A percentile compares a stretch with the other conserved stretches of the same genome.
phyloP scores from a whole-genome alignment of 2,113 vertebrate genomes.

The Vicugna pacos region DNA sequence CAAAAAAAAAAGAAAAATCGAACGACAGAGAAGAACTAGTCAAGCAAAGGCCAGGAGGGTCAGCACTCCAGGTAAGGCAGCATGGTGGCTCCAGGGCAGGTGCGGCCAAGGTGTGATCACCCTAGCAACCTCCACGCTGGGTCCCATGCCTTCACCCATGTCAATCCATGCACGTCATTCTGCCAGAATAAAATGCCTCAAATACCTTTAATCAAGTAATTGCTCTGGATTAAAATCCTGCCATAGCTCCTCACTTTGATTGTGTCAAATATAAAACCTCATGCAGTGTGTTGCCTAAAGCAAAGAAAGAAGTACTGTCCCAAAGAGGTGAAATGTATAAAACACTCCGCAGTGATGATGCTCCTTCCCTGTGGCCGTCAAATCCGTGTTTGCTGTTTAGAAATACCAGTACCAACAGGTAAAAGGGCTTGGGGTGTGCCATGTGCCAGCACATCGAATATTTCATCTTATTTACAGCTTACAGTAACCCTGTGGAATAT shows the following conservation, averaged over 20 bases:
- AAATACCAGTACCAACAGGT: neutral
- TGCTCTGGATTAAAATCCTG: neutral
- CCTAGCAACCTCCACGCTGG: neutral
- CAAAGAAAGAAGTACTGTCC: neutral
- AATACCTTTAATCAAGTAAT: neutral
- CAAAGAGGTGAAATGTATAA: neutral
- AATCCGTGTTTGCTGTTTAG: neutral
- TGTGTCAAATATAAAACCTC: neutral
- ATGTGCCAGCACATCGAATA: fast-evolving
- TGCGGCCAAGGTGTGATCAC: fast-evolving
- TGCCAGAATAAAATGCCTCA: neutral
- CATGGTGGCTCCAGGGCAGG: fast-evolving
- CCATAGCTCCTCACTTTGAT: neutral
- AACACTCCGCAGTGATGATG: neutral
- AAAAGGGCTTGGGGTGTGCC: neutral
- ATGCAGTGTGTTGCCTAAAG: neutral
- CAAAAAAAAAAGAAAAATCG: neutral
- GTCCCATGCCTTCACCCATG: fast-evolving
- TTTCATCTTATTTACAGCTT: neutral
- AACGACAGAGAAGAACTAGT: neutral
- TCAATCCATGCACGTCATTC: fast-evolving
- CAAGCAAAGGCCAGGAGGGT: neutral
- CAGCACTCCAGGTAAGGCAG: neutral
- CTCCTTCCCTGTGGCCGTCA: neutral
- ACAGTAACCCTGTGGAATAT: neutral